phyloP scores from a whole-genome alignment of 1,140 invertebrate genomes.

The Heliothis virescens region DNA sequence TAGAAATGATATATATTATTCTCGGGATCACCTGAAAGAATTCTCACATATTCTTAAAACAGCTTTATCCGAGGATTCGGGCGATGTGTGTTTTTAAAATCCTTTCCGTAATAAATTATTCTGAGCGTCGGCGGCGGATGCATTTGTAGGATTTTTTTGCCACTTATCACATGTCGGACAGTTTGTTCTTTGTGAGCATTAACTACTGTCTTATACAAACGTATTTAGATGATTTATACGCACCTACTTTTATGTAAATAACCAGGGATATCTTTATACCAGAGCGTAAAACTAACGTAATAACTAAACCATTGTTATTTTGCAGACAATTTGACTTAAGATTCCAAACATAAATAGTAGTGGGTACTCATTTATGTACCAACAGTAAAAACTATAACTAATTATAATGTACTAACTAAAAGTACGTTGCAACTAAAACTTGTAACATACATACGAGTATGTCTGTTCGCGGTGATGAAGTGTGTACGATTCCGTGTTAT shows the following conservation, averaged over 20 bases:
- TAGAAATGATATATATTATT: constrained; percentile 53
- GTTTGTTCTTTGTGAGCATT: constrained; percentile 42
- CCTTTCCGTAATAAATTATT: constrained; percentile 82
- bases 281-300: no score
- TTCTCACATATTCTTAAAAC: constrained; percentile 81
- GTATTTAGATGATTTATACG: neutral
- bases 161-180: constrained; percentile 52
- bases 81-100: constrained; percentile 80
- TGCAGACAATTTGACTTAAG: no score
- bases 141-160: constrained; percentile 67
- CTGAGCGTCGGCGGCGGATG: constrained; percentile 64
- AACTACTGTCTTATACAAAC: constrained; percentile 26
- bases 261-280: neutral
- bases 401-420: constrained; percentile 3
- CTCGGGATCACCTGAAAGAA: constrained; percentile 68
- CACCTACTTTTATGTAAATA: neutral
- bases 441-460: neutral
- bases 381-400: neutral
- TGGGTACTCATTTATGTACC: neutral
- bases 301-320: no score
- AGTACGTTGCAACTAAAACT: constrained; percentile 8
- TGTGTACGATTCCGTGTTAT: constrained; percentile 62
- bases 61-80: constrained; percentile 70
- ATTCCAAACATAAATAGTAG: no score
- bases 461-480: constrained; percentile 61